phyloP scores from a whole-genome alignment of 1,140 invertebrate species.

The Lepidurus apus region DNA sequence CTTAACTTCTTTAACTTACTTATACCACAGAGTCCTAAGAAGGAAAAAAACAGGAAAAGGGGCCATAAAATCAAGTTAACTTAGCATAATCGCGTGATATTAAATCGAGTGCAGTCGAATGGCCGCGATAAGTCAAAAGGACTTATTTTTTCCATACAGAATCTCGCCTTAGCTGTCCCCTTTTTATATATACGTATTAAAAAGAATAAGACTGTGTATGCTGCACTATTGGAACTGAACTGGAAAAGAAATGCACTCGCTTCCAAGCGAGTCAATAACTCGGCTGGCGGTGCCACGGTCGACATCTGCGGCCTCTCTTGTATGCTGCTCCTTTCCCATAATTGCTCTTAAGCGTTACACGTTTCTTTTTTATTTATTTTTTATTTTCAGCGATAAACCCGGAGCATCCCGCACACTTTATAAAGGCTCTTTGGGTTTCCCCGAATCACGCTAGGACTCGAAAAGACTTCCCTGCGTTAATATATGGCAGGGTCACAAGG shows the following conservation, averaged over 20 bases:
- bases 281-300: neutral
- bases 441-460: neutral
- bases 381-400: neutral
- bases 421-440: neutral
- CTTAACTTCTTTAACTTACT: neutral
- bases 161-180: neutral
- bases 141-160: neutral
- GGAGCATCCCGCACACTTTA: too few relatives aligned
- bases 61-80: neutral
- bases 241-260: neutral
- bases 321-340: neutral
- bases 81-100: conserved; percentile 3
- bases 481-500: neutral
- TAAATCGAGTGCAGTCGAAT: neutral
- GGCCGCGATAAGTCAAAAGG: neutral
- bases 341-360: neutral
- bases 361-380: neutral
- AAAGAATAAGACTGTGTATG: too few relatives aligned
- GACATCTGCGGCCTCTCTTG: neutral
- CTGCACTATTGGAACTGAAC: neutral
- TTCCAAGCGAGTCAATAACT: neutral
- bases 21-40: neutral
- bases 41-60: neutral
- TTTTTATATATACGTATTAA: neutral
- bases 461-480: too few relatives aligned